Conservation (phyloP, 2,888 invertebrate species). For the Mongoloraphidia duomilia region DNA sequence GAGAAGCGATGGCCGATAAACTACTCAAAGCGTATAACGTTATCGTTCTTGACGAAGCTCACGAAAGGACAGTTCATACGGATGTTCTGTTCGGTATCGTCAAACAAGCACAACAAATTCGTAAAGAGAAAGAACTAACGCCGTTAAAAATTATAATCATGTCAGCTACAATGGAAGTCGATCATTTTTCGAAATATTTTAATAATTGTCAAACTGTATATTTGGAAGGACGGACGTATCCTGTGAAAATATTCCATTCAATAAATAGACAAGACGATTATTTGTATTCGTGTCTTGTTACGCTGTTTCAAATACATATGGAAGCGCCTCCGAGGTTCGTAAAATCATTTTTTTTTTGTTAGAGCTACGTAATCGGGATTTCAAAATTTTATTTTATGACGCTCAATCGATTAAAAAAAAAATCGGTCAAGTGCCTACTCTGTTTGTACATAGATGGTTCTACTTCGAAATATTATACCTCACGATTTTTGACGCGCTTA, state of each 20-base stretch:
- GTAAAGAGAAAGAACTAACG: constrained; percentile 41
- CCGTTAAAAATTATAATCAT: constrained; percentile 71
- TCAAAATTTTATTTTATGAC: background rate
- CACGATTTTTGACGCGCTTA: too few species aligned
- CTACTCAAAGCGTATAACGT: constrained; percentile 62
- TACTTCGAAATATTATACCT: too few species aligned
- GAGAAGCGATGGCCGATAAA: constrained; percentile 76
- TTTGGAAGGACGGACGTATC: constrained; percentile 77
- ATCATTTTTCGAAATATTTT: constrained; percentile 83
- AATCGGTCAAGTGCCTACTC: too few species aligned
- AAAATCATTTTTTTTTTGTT: constrained; percentile 4
- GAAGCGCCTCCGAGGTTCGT: constrained; percentile 65
- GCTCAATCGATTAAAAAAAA: too few species aligned
- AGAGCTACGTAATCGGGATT: background rate
- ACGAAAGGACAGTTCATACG: constrained; percentile 87
- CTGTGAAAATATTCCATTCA: constrained; percentile 61
- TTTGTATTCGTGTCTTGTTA: constrained; percentile 65
- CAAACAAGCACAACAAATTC: constrained; percentile 66
- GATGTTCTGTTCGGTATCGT: constrained; percentile 90
- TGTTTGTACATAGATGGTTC: too few species aligned
- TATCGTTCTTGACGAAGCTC: constrained; percentile 86
- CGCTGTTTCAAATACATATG: constrained; percentile 79
- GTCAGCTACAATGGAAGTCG: constrained; percentile 95
- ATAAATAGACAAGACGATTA: constrained; percentile 68
- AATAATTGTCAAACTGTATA: constrained; percentile 74